Evolutionary conservation across 2,888 invertebrate genomes (phyloP).

Genomic region (Brachyptera risi): DNA sequence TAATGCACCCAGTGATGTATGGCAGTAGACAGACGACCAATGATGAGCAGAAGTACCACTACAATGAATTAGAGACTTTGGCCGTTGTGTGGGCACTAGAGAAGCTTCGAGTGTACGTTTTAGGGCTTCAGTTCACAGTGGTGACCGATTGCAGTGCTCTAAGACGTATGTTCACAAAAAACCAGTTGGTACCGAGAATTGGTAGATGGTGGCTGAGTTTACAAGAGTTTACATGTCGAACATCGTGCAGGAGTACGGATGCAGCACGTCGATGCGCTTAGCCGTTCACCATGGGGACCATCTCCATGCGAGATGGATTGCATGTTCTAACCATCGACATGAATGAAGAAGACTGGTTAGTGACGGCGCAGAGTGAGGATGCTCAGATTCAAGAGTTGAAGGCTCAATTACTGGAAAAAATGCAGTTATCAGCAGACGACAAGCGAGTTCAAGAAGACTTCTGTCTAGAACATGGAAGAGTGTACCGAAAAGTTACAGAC

Average conservation of each 20-base stretch:
- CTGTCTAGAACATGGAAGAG: neutral
- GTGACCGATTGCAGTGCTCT: conserved; percentile 41
- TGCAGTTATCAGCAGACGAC: neutral
- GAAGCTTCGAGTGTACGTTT: conserved; percentile 41
- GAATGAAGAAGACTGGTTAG: neutral
- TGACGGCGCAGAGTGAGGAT: neutral
- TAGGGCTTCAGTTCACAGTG: conserved; percentile 38
- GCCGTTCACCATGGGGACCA: conserved; percentile 29
- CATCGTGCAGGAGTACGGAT: conserved; percentile 36
- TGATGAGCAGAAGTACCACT: conserved; percentile 40
- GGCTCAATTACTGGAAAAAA: neutral
- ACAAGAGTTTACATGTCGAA: conserved; percentile 33
- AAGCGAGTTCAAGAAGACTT: neutral
- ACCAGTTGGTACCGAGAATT: conserved; percentile 40
- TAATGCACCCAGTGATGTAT: conserved; percentile 38
- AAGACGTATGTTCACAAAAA: conserved; percentile 37
- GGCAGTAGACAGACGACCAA: conserved; percentile 39
- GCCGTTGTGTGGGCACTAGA: conserved; percentile 39
- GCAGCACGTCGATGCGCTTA: conserved; percentile 40
- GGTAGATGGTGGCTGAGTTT: conserved; percentile 37
- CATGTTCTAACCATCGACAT: neutral
- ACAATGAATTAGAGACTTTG: conserved; percentile 42
- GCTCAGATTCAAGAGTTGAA: neutral
- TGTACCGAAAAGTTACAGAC: neutral
- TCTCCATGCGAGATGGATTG: conserved; percentile 33